Base-by-base conservation (phyloP, 2,113 vertebrate genomes). In the Tetrao urogallus region DNA sequence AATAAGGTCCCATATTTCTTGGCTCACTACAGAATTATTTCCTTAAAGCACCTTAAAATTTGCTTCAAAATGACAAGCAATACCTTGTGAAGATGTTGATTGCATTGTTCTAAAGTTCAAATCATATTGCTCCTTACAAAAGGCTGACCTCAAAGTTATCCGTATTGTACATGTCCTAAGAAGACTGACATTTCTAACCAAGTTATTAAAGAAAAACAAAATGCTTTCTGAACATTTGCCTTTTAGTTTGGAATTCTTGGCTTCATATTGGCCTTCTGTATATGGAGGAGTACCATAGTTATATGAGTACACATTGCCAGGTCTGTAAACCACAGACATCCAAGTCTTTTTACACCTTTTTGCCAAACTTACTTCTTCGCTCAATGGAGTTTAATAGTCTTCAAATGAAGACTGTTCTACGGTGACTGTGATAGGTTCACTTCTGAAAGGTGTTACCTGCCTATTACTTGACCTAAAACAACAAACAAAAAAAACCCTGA, bases 401-500 rank as follows among this genome's bases (percentile, higher is more conserved):
- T 50, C 47, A 42, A 43, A 89, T 64, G 40, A 74, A 81, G 36
- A 64, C n/a, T 72, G 54, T 65, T 86, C 58, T 52, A 36, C 34
- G 34, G 12, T 5, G 38, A 19, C 76, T 48, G 30, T 54, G 63
- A 48, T 1, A 80, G 88, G 6, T 38, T 81, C 72, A 38, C 75
- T 81, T 86, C 75, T 81, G 90, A 91, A 91, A 86, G 57, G 79
- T 12, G 3, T 88, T 88, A 94, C 65, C 94, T 94, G 82, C 91
- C 90, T 91, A 76, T 65, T 83, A 52, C 76, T 78, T 77, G 76
- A 86, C 87, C 90, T 92, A 90, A 90, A 63, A 36, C 10, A 61
- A 85, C 93, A 22, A 13, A 24, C 9, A 22, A 48, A 50, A 21
- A 4, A 88, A 60, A 94, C 63, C 63, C 73, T 63, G 11, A 27